Percentiles rank a stretch among this genome's conserved stretches.
These are phyloP conservation scores for Pachycephala philippinensis DNA, from an alignment of 2,113 vertebrate genomes.

Conservation along the genomic window DNA sequence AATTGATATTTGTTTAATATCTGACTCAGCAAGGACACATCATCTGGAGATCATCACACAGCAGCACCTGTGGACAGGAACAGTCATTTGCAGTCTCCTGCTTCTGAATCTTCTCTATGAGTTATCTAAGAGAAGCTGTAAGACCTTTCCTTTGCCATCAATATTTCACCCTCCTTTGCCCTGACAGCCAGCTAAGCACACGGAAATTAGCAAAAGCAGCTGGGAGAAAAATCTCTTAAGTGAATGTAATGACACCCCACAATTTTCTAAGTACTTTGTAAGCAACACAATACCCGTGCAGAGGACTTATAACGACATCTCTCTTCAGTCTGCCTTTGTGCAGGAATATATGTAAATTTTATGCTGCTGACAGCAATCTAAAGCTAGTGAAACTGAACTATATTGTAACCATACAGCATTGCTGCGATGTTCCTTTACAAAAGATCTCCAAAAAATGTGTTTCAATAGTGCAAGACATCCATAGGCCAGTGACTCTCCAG, in stretches of 20 bases:
- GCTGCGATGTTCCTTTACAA: background rate
- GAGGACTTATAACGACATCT: background rate
- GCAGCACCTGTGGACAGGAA: background rate
- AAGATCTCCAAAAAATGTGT: background rate
- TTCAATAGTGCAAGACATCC: background rate
- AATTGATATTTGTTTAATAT: background rate
- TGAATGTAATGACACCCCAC: background rate
- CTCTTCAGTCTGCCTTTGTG: background rate
- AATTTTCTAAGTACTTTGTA: background rate
- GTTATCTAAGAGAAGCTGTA: background rate
- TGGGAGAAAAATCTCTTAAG: background rate
- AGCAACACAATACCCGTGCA: background rate
- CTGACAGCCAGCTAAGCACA: background rate
- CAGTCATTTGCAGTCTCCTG: background rate
- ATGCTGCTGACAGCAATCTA: background rate
- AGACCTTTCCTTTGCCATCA: background rate
- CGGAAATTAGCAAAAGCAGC: background rate
- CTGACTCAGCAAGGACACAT: background rate
- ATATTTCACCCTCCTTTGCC: background rate
- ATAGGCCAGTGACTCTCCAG: rapidly evolving
- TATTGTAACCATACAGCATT: background rate
- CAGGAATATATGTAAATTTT: background rate
- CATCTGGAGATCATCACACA: background rate
- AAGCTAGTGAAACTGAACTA: background rate
- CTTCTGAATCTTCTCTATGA: background rate